Conservation (phyloP, 2,888 invertebrate genomes). For the Aquatica leii region DNA sequence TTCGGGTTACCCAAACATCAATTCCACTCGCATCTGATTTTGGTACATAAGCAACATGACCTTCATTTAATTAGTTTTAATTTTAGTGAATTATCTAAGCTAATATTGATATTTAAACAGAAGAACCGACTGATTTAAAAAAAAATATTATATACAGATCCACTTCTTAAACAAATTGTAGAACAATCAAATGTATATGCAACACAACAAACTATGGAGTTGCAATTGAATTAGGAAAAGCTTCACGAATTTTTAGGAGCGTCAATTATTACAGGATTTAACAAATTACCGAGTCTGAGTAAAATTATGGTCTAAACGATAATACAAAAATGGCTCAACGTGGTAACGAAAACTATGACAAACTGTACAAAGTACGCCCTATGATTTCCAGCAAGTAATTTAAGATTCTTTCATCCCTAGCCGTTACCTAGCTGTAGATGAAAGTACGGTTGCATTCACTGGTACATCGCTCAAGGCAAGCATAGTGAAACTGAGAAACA, state of each 20-base stretch:
- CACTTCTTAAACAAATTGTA: slow-evolving; percentile 1
- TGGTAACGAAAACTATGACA: too few relatives aligned
- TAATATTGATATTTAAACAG: not conserved
- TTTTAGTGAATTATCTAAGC: too few relatives aligned
- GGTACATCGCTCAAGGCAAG: slow-evolving; percentile 7
- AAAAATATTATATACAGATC: not conserved
- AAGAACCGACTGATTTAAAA: not conserved
- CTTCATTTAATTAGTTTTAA: not conserved
- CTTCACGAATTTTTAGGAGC: not conserved
- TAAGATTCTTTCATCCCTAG: not conserved
- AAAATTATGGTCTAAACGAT: not conserved
- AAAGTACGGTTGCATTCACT: not conserved
- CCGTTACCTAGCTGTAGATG: not conserved
- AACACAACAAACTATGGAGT: not conserved
- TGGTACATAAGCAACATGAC: too few relatives aligned
- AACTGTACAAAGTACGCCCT: slow-evolving; percentile 1
- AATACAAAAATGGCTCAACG: too few relatives aligned
- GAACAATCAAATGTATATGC: slow-evolving; percentile 3
- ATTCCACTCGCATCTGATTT: not conserved
- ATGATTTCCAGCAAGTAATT: not conserved
- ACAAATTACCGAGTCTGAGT: slow-evolving; percentile 1
- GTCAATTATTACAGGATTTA: slow-evolving; percentile 2
- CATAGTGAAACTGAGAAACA: not conserved
- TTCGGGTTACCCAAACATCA: not conserved
- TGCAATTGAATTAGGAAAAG: not conserved